Percentiles rank a stretch among this genome's conserved stretches.
Conservation (phyloP, 2,113 vertebrate species). For the Ameiurus melas region DNA sequence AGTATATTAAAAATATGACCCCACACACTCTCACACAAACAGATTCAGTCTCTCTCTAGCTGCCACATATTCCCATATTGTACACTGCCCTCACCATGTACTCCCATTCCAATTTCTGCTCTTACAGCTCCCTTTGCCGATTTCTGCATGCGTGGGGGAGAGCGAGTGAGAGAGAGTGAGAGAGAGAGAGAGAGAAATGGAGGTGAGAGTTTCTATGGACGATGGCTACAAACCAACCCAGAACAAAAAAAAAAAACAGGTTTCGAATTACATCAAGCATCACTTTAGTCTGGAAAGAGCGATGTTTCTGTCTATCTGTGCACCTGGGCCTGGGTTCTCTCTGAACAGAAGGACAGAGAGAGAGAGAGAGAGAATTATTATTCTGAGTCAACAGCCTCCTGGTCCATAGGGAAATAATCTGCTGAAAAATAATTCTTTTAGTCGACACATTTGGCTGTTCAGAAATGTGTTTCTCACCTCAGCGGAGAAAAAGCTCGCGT, state of each 20-base stretch:
- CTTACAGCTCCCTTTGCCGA: not conserved
- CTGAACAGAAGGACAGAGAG: conserved; percentile 45
- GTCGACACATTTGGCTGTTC: conserved; percentile 49
- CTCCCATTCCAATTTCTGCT: conserved; percentile 19
- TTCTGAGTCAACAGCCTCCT: conserved; percentile 51
- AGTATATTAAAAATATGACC: not conserved
- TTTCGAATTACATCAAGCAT: conserved; percentile 42
- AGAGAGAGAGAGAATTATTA: conserved; percentile 44
- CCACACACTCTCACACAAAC: not conserved
- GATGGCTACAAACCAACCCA: conserved; percentile 22
- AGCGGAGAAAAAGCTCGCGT: conserved; percentile 15
- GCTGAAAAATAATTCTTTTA: conserved; percentile 52
- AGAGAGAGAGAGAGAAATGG: not conserved
- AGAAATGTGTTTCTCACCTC: conserved; percentile 49
- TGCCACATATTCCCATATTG: not conserved
- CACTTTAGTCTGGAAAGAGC: conserved; percentile 41
- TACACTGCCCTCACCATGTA: conserved; percentile 15
- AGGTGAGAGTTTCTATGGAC: not conserved
- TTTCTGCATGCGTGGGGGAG: not conserved
- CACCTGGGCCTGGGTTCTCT: conserved; percentile 47
- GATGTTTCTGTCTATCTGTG: conserved; percentile 46
- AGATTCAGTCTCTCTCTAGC: not conserved
- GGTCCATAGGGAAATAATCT: conserved; percentile 43
- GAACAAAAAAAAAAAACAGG: conserved; percentile 26
- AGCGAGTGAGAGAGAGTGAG: not conserved